Base-by-base conservation (phyloP, 2,113 vertebrate species). In the Marmota monax region DNA sequence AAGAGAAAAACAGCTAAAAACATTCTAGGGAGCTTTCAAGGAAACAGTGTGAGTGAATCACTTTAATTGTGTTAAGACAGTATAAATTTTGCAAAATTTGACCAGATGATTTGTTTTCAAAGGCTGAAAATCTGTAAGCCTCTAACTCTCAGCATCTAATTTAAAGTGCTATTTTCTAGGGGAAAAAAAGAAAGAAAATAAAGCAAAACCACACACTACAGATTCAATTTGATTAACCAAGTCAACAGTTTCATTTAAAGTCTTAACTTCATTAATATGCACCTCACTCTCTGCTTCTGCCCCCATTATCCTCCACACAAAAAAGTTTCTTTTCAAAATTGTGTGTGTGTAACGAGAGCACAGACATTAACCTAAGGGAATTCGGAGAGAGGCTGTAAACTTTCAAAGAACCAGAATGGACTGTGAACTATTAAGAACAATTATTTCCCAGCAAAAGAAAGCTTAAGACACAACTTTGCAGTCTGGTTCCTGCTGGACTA, bases 251-350 rank as follows among this genome's bases (percentile, higher is more conserved):
- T 92, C 80, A 88, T 79, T 95, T 80, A 67, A 73, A 89, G 72
- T 32, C 72, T 73, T 80, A 25, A 39, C 95, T 87, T 97, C 58
- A 22, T 98, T 97, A 97, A 85, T 32, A 98, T 97, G 96, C 96
- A 83, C 63, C 93, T 92, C 95, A 94, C 90, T 97, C 94, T 37
- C 92, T 84, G 53, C 70, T 34, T 97, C 89, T 88, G 61, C 87
- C 93, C 73, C 84, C 39, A 85, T 86, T 96, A 82, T 84, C 80
- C 92, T 90, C 73, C 45, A 83, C 74, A 96, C 84, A 96, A 96
- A 92, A 88, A 94, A 56, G 72, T 51, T 96, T 58, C 92, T 88
- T 97, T 96, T 96, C 92, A 96, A 95, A 92, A 83, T 2, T 74
- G 39, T 93, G 56, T 56, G 39, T 93, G 69, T 95, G 79, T 84